These are phyloP conservation scores for Venustaconcha ellipsiformis DNA, from an alignment of 1,140 invertebrate genomes.

Conservation along the genomic window DNA sequence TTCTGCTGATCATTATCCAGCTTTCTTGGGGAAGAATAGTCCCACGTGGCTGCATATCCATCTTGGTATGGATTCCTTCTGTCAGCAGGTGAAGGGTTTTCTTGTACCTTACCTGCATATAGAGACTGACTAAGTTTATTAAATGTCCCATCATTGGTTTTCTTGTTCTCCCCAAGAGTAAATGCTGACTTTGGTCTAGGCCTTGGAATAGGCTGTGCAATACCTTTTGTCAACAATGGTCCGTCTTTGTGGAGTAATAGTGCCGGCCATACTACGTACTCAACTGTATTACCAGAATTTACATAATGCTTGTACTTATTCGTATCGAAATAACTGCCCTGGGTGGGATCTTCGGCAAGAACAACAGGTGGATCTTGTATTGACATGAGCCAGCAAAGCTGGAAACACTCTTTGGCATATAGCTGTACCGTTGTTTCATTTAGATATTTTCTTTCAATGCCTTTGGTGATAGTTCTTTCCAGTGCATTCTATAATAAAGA, in stretches of 20 bases:
- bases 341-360: neutral
- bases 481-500: too few species aligned
- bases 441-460: neutral
- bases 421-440: neutral
- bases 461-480: too few species aligned
- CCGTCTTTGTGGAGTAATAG: conserved; percentile 6
- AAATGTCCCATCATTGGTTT: too few species aligned
- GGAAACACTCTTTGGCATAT: conserved; percentile 7
- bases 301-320: neutral
- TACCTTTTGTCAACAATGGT: conserved; percentile 5
- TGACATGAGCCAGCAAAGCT: conserved; percentile 9
- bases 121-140: too few species aligned
- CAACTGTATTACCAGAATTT: neutral
- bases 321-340: neutral
- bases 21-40: too few species aligned
- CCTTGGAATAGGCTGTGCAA: neutral
- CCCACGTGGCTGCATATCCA: too few species aligned
- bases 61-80: too few species aligned
- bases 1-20: too few species aligned
- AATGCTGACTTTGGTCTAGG: too few species aligned
- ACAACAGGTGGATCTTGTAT: conserved; percentile 20
- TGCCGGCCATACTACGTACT: conserved; percentile 15
- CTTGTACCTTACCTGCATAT: too few species aligned
- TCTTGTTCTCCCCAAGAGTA: too few species aligned
- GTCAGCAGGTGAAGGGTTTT: too few species aligned